phyloP scores from a whole-genome alignment of 2,888 invertebrate genomes.

The Sarcophaga variegata region DNA sequence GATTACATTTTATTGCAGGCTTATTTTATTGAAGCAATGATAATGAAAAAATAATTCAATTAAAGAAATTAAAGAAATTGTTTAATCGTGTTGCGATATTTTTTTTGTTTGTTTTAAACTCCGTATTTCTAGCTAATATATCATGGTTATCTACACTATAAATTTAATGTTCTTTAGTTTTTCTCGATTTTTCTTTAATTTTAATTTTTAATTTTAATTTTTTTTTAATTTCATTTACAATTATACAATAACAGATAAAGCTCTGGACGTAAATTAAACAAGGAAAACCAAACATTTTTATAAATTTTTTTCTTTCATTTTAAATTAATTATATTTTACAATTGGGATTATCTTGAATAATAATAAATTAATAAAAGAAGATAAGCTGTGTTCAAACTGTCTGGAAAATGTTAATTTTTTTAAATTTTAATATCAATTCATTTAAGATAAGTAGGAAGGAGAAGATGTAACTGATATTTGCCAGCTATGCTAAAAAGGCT shows the following conservation, averaged over 20 bases:
- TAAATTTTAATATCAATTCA: no score
- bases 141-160: constrained; percentile 41
- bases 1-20: constrained; percentile 1
- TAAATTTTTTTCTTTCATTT: neutral
- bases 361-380: no score
- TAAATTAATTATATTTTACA: constrained; percentile 21
- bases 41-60: neutral
- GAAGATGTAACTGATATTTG: no score
- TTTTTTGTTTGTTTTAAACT: constrained; percentile 32
- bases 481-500: no score
- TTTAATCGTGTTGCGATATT: constrained; percentile 13
- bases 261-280: constrained; percentile 48
- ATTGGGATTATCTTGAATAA: neutral
- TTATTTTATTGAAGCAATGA: neutral
- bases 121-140: constrained; percentile 56
- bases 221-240: constrained; percentile 35
- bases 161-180: constrained; percentile 22
- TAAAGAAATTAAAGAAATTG: neutral
- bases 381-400: no score
- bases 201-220: neutral
- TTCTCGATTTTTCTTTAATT: neutral
- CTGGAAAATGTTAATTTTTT: no score
- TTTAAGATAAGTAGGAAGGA: no score
- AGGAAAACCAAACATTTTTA: constrained; percentile 34
- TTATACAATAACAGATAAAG: constrained; percentile 59